These are phyloP conservation scores for Ylistrum balloti DNA, from an alignment of 1,140 invertebrate species.

Conservation along the genomic window DNA sequence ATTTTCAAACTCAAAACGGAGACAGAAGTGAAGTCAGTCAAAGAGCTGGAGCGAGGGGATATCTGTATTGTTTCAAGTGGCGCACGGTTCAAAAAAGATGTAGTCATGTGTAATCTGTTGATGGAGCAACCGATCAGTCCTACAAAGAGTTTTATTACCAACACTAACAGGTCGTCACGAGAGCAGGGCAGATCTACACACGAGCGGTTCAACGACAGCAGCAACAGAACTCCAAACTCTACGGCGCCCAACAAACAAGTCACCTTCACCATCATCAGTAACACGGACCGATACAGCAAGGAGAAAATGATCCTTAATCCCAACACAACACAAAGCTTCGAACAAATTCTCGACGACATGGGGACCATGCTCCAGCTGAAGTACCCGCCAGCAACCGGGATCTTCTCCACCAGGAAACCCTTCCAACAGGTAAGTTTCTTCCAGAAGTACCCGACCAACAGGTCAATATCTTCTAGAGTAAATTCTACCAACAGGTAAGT, in stretches of 20 bases:
- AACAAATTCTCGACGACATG: conserved; percentile 48
- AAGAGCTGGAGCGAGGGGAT: conserved; percentile 49
- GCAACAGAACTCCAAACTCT: background rate
- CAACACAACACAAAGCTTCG: conserved; percentile 53
- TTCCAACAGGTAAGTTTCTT: conserved; percentile 48
- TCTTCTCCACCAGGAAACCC: conserved; percentile 43
- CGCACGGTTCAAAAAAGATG: background rate
- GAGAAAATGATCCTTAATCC: conserved; percentile 57
- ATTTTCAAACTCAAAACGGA: conserved; percentile 46
- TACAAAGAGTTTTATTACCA: conserved; percentile 6
- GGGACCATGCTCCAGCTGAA: conserved; percentile 50
- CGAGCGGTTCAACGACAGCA: background rate
- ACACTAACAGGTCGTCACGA: conserved; percentile 42
- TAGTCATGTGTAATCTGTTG: conserved; percentile 32
- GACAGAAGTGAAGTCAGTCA: conserved; percentile 41
- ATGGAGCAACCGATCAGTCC: conserved; percentile 11
- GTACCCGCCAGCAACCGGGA: conserved; percentile 41
- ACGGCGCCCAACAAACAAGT: conserved; percentile 38
- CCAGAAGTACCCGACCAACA: too few relatives aligned
- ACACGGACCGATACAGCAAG: conserved; percentile 40
- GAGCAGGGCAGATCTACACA: conserved; percentile 6
- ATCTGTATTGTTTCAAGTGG: conserved; percentile 46
- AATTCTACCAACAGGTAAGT: too few relatives aligned
- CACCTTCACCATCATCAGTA: conserved; percentile 47
- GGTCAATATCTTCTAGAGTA: background rate